Conservation (phyloP, 1,140 invertebrate species). For the Pogonognathellus flavescens region DNA sequence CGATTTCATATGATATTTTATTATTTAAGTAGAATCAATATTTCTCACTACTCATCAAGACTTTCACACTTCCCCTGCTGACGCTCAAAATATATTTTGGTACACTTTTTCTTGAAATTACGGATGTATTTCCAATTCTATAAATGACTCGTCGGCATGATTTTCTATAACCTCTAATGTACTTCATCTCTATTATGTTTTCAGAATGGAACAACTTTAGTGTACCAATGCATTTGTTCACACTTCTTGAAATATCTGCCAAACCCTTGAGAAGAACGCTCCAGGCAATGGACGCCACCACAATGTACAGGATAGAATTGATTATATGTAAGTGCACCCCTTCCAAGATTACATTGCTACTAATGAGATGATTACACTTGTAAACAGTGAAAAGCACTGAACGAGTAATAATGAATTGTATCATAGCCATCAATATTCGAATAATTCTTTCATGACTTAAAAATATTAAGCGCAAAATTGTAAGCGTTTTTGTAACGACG, state of each 20-base stretch:
- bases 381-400: neutral
- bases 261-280: neutral
- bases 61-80: neutral
- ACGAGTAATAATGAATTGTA: neutral
- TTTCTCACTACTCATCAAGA: too few species aligned
- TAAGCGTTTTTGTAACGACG: neutral
- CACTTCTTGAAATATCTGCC: neutral
- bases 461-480: neutral
- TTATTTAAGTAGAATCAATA: too few species aligned
- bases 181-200: neutral
- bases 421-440: neutral
- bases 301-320: neutral
- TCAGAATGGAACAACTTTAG: neutral
- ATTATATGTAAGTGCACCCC: neutral
- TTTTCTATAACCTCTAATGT: neutral
- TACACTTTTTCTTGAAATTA: neutral
- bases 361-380: neutral
- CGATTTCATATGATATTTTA: too few species aligned
- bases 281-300: neutral
- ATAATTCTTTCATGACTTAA: neutral
- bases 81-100: neutral
- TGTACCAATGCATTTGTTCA: neutral
- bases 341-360: neutral
- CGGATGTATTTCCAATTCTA: neutral
- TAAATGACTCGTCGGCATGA: neutral